These are phyloP conservation scores for Drosophila busckii DNA, from an alignment of 1,140 invertebrate genomes.

Conservation along the genomic window DNA sequence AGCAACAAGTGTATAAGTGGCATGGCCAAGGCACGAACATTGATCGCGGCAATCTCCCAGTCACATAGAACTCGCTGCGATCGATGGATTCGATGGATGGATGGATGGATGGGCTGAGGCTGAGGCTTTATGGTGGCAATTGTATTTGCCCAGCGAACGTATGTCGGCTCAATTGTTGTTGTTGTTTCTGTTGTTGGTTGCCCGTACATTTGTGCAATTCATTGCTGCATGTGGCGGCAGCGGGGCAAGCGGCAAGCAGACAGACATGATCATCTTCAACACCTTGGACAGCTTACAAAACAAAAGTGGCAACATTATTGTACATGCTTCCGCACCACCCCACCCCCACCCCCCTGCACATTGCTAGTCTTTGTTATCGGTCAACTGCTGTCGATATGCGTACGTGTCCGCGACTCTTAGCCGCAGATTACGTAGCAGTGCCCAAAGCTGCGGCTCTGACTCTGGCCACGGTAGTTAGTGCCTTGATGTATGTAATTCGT, in stretches of 20 bases:
- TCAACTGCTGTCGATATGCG: constrained; percentile 53
- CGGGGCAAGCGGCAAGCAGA: constrained; percentile 2
- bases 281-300: constrained; percentile 78
- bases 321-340: constrained; percentile 25
- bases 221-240: constrained; percentile 41
- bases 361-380: constrained; percentile 37
- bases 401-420: constrained; percentile 55
- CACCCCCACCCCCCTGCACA: background rate
- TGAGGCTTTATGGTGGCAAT: constrained; percentile 71
- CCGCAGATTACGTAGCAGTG: constrained; percentile 64
- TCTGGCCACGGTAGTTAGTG: constrained; percentile 69
- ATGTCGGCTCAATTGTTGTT: constrained; percentile 69
- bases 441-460: constrained; percentile 7
- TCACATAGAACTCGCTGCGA: constrained; percentile 30
- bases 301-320: constrained; percentile 78
- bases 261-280: constrained; percentile 76
- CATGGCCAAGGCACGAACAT: constrained; percentile 50
- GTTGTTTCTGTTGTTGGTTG: constrained; percentile 24
- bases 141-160: constrained; percentile 65
- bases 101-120: constrained; percentile 44
- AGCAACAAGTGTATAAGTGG: constrained; percentile 78
- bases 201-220: constrained; percentile 73
- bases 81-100: constrained; percentile 28
- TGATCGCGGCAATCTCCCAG: constrained; percentile 73
- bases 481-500: constrained; percentile 77